Evolutionary conservation across 2,888 invertebrate genomes (phyloP).

Genomic region (Lasioglossum malachurum): DNA sequence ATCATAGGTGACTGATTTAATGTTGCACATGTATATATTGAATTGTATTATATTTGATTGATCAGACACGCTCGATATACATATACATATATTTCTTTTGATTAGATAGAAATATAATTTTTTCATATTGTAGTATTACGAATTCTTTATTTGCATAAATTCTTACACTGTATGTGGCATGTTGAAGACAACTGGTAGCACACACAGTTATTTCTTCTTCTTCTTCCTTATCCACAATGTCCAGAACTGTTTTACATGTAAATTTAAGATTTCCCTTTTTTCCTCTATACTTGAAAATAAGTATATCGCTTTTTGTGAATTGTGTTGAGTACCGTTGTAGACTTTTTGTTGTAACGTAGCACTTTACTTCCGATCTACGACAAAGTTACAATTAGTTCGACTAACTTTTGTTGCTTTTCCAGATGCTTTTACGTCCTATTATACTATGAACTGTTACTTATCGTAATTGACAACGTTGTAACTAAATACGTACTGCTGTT

Average conservation of each 20-base stretch:
- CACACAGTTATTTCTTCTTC: constrained; percentile 49
- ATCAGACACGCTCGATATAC: constrained; percentile 53
- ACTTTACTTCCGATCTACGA: constrained; percentile 40
- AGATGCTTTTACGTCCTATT: constrained; percentile 59
- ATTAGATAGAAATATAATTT: constrained; percentile 45
- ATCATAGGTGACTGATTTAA: constrained; percentile 30
- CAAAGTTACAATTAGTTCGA: constrained; percentile 47
- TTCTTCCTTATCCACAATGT: constrained; percentile 43
- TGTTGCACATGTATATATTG: constrained; percentile 35
- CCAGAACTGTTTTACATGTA: constrained; percentile 32
- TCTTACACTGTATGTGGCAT: constrained; percentile 63
- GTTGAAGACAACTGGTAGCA: constrained; percentile 67
- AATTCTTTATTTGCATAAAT: constrained; percentile 42
- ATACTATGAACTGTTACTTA: constrained; percentile 28
- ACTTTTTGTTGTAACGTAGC: constrained; percentile 54
- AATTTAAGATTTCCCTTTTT: constrained; percentile 38
- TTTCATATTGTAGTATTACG: constrained; percentile 14
- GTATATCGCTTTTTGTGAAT: constrained; percentile 63
- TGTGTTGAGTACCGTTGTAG: constrained; percentile 64
- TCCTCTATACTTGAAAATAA: constrained; percentile 34
- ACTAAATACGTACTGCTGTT: constrained; percentile 31
- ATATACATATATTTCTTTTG: constrained; percentile 31
- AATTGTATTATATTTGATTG: constrained; percentile 52
- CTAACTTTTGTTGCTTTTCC: constrained; percentile 63
- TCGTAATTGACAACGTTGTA: constrained; percentile 26